phyloP scores from a whole-genome alignment of 2,797 vertebrate species.

The Melanogrammus aeglefinus region DNA sequence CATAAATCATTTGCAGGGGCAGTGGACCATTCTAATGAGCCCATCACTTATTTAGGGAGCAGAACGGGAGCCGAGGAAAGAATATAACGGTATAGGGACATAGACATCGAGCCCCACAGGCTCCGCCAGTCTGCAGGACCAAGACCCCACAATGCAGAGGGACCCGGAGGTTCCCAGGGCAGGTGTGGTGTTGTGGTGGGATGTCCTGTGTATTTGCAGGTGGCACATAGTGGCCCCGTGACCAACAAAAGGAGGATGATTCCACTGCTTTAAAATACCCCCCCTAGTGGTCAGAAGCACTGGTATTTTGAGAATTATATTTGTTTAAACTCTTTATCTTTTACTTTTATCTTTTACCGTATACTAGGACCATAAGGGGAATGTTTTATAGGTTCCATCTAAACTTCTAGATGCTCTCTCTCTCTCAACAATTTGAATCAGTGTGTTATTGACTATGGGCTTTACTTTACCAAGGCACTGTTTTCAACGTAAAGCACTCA shows the following conservation, averaged over 20 bases:
- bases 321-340: background rate
- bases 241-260: constrained; percentile 15
- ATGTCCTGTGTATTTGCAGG: constrained; percentile 20
- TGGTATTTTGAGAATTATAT: background rate
- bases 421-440: background rate
- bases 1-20: constrained; percentile 7
- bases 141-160: background rate
- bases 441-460: background rate
- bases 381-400: background rate
- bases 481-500: background rate
- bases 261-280: background rate
- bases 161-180: background rate
- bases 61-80: background rate
- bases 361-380: background rate
- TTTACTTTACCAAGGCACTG: constrained; percentile 3
- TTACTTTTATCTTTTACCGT: background rate
- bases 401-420: background rate
- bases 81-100: background rate
- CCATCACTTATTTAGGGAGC: constrained; percentile 20
- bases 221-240: constrained; percentile 11
- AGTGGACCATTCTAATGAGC: constrained; percentile 30
- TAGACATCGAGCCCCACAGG: background rate
- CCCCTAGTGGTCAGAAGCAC: background rate
- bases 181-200: background rate
- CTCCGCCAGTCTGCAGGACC: background rate